Conservation (phyloP, 2,113 vertebrate genomes). For the Psittacara wagleri region DNA sequence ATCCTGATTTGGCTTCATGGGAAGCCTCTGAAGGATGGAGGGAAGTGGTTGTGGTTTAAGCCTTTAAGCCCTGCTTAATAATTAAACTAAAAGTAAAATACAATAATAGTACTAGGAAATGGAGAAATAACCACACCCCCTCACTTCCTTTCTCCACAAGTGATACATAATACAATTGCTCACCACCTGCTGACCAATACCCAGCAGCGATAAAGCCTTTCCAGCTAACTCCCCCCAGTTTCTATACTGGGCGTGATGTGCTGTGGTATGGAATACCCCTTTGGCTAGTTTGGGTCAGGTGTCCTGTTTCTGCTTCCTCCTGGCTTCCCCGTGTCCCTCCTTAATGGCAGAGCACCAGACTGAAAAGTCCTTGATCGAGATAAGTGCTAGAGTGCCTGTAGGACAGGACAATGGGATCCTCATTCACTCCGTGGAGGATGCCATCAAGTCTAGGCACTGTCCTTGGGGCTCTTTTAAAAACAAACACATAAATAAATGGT, state of each 20-base stretch:
- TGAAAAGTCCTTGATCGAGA: not conserved
- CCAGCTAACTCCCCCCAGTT: not conserved
- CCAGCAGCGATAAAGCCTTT: not conserved
- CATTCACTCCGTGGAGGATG: not conserved
- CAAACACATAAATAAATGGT: not conserved
- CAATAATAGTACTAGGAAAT: not conserved
- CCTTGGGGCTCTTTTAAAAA: not conserved
- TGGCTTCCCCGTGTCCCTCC: not conserved
- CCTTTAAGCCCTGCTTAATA: not conserved
- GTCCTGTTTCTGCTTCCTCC: not conserved
- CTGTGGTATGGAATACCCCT: not conserved
- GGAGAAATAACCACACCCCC: not conserved
- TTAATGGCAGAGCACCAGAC: not conserved
- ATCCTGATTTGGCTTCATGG: accelerated
- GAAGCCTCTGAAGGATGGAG: not conserved
- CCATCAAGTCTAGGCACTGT: not conserved
- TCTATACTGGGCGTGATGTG: not conserved
- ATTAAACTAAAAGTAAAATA: not conserved
- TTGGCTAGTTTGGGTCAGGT: not conserved
- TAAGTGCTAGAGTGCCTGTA: not conserved
- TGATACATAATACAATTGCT: not conserved
- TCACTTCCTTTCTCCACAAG: not conserved
- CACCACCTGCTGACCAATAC: not conserved
- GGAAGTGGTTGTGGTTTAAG: not conserved
- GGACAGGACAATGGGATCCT: not conserved